Base-by-base conservation (phyloP, 1,140 invertebrate species). In the Lerema accius region DNA sequence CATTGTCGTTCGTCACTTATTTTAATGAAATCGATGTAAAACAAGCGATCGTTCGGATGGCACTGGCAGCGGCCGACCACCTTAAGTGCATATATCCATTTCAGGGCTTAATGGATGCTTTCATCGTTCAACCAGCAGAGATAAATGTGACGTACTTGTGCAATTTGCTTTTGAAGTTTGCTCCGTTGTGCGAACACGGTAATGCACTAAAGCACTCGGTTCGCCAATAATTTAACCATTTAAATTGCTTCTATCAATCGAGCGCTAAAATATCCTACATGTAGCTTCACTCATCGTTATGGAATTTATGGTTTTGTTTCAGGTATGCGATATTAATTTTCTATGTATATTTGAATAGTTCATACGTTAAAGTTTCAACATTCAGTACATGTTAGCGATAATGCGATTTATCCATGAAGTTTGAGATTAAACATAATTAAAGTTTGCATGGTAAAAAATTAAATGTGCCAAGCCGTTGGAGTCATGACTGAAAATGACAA, bases 81-180 rank as follows among this genome's bases (percentile, higher is more conserved):
- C 76, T 79, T 82, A 78, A 80, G 79, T 78, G 80, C 78, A 80
- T 68, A 76, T 78, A 79, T 80, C 73, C 78, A 82, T 82, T 84
- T 73, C 69, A 63, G 59, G 64, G 59, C 59, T 72, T 84, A 84
- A 82, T 82, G 80, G 78, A 82, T 70, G 78, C 80, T 81, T 82
- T 84, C 82, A 82, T 76, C 79, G 74, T 77, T 68, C 74, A 71
- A 69, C 70, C 68, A 67, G 73, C 66, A 62, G 73, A 78, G 79
- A 84, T 82, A 80, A 82, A 84, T 80, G 73, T 76, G 73, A 55
- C 73, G 66, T 76, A 69, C 74, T 76, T 73, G 69, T 78, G 78
- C 73, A 84, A 81, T 84, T 79, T 76, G 80, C 76, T 82, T 82
- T 82, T 81, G 82, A 80, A 81, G 80, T 84, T 76, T 76, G 51